Evolutionary conservation across 2,113 vertebrate species (phyloP), one percentile per base, ranked within the genome.

Genomic region (Hypocryptadius cinnamomeus): DNA sequence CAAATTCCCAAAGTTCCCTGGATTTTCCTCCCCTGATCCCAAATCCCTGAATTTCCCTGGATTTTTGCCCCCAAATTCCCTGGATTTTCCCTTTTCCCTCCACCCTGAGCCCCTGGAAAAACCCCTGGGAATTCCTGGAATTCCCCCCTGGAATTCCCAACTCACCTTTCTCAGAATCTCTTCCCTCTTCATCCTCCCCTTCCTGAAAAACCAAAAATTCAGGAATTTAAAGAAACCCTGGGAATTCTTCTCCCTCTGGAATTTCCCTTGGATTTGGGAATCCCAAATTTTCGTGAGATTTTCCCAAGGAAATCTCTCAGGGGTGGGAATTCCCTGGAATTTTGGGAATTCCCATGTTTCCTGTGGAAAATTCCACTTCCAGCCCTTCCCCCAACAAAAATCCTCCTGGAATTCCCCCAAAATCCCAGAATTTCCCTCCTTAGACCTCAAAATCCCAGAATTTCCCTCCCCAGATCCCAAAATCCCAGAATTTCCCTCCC

Each of bases 101-200:
- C 50, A 50, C 25, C 16, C 27, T 3, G 13, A 48, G 23, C 12
- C 37, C 22, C 53, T 13, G 54, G 54, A 21, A 9, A 42, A 65
- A 19, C 3, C 30, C 45, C 17, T 2, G 1, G 16, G 37, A 39
- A 48, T 81, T 37, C 2, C 7, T 3, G 59, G n/a, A 61, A 50
- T 77, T 40, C 5, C 13, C 37, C 21, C 11, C 1, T 2, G 47
- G 37, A 65, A 54, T 45, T 66, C n/a, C 24, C 81, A 13, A 78
- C 97, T 97, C 94, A 97, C 98, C 97, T 91, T 96, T 98, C 65
- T 98, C 97, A 0, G 69, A 80, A n/a, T 98, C 97, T 63, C 94
- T 97, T 64, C 97, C 89, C 60, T 98, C 97, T 59, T 97, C 97
- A 4, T 98, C 97, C 35, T 96, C 98, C 79, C 96, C 97, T 45